Base-by-base conservation (phyloP, 2,888 invertebrate species). In the Ochropleura leucogaster region DNA sequence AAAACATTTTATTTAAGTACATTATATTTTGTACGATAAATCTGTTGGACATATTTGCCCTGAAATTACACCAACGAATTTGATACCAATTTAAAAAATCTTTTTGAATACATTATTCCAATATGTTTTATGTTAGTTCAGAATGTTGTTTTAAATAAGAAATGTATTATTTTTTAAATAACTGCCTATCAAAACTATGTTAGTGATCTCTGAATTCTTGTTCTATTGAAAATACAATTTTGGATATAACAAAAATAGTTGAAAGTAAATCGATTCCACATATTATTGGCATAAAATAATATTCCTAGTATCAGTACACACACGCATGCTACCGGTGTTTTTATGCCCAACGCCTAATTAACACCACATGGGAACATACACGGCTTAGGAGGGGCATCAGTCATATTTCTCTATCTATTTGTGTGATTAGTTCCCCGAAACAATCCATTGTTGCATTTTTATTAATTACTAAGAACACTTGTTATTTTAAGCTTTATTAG, bases 321-420 rank as follows among this genome's bases (percentile, higher is more conserved):
- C 71, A 59, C 59, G 80, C 53, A n/a, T 69, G 68, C 76, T 82
- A 80, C 84, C 83, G 85, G 84, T 89, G 90, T 91, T 92, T 90
- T 93, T 92, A 85, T 90, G 82, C 76, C 82, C 74, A 80, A 77
- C 79, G 80, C 85, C 91, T 95, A 95, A 95, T 95, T 93, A 95
- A 92, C 87, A 83, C 89, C 95, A 95, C 93, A 93, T 95, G 95
- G 89, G 88, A 89, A 90, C 91, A 89, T 89, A 93, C 92, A 92
- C 80, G 89, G 89, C 85, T 88, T 79, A 90, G 92, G 92, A 88
- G 91, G 83, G 90, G 18, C 77, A 90, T 92, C 87, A 89, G 86
- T 93, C 92, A 93, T 92, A 90, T 85, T 86, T 85, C 80, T 70
- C 67, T 87, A 87, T 85, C 88, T 90, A 89, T 90, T 89, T 87